These are phyloP conservation scores for Teleopsis dalmanni DNA, from an alignment of 1,140 invertebrate genomes.

Conservation along the genomic window DNA sequence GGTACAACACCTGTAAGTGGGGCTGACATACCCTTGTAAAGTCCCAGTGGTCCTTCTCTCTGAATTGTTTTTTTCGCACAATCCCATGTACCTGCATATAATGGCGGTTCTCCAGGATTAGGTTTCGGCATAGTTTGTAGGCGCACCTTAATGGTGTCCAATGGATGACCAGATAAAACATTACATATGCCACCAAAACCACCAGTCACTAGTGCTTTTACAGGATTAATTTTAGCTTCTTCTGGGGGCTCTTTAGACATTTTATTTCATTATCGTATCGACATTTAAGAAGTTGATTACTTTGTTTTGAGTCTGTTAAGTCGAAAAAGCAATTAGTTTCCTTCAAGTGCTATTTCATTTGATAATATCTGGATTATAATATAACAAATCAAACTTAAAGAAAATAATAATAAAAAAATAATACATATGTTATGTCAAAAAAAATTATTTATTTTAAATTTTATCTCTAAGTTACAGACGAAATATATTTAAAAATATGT, in stretches of 20 bases:
- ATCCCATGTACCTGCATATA: slow-evolving; percentile 87
- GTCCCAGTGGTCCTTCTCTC: slow-evolving; percentile 76
- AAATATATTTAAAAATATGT: too few relatives aligned
- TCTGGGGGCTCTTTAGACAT: slow-evolving; percentile 13
- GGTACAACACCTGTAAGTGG: slow-evolving; percentile 72
- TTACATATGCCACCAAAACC: slow-evolving; percentile 95
- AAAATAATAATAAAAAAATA: too few relatives aligned
- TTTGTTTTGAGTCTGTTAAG: too few relatives aligned
- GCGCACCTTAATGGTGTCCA: slow-evolving; percentile 85
- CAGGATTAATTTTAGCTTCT: slow-evolving; percentile 57
- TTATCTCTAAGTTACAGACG: too few relatives aligned
- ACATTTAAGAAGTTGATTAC: too few relatives aligned
- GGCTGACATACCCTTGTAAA: slow-evolving; percentile 76
- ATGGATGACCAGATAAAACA: slow-evolving; percentile 88
- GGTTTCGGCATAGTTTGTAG: slow-evolving; percentile 88
- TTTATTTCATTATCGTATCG: too few relatives aligned
- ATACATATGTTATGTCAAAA: too few relatives aligned
- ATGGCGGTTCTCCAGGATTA: slow-evolving; percentile 59
- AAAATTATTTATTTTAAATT: too few relatives aligned
- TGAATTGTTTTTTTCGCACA: slow-evolving; percentile 87
- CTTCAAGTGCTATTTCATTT: too few relatives aligned
- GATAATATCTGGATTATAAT: too few relatives aligned
- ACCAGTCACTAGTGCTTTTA: slow-evolving; percentile 93
- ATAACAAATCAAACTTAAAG: too few relatives aligned
- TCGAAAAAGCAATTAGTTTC: too few relatives aligned